Percentiles rank a stretch among this genome's conserved stretches.
Conservation (phyloP, 2,113 vertebrate genomes). For the Oreochromis aureus region DNA sequence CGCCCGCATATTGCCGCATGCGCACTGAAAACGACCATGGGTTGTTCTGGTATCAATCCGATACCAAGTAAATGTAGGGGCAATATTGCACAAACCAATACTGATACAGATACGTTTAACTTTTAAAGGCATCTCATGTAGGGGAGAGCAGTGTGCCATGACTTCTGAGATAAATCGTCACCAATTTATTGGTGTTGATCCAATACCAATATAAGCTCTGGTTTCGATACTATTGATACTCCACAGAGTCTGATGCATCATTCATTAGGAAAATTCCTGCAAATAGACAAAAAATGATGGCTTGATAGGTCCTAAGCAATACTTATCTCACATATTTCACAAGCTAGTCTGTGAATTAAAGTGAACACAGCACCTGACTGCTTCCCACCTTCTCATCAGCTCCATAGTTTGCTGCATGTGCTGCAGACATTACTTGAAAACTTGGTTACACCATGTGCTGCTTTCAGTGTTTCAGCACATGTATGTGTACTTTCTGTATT, state of each 20-base stretch:
- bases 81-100: background rate
- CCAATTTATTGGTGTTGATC: background rate
- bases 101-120: background rate
- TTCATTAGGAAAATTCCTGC: background rate
- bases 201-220: background rate
- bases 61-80: background rate
- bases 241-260: background rate
- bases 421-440: background rate
- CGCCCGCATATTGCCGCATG: background rate
- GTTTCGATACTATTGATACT: background rate
- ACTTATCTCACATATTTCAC: background rate
- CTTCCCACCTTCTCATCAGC: background rate
- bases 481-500: background rate
- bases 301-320: background rate
- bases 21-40: background rate
- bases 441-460: background rate
- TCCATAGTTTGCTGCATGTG: background rate
- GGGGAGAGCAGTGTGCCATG: background rate
- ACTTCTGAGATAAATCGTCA: background rate
- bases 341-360: background rate
- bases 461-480: background rate
- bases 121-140: background rate
- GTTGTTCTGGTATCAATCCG: background rate
- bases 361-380: background rate
- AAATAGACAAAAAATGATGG: background rate